Evolutionary conservation across 2,113 vertebrate genomes (phyloP), one percentile per base, ranked within the genome.

Genomic region (Colinus virginianus): DNA sequence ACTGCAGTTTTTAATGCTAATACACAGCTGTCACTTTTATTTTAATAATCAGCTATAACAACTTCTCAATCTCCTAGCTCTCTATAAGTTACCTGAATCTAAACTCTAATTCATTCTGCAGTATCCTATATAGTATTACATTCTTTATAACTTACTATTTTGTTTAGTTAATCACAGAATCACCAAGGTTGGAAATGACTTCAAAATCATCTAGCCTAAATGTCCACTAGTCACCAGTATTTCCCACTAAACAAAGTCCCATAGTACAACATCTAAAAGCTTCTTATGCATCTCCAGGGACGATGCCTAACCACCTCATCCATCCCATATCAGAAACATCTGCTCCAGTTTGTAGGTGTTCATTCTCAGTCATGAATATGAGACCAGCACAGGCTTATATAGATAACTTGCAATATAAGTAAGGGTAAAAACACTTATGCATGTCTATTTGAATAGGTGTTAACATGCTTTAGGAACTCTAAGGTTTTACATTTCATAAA

Each of bases 1-100:
- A 9, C 6, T 32, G 4, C 1, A 16, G 4, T 0, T 12, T 20
- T 59, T 55, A 10, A 10, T 36, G 4, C 22, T 42, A 19, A 5
- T 17, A 12, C 25, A 1, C 21, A 46, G 1, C 1, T 55, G 1
- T 4, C 4, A 6, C 17, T 7, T n/a, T 45, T 75, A 12, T 45
- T 70, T 67, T 56, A 26, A 13, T 11, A 9, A 3, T n/a, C 5
- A 48, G 1, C 6, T 55, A 2, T 9, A 23, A 34, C 2, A 62
- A 22, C 8, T 53, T 53, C 34, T 62, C 49, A 17, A 5, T 46
- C 11, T 6, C 1, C 0, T 11, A 25, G 8, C 5, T 2, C 15
- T 15, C 51, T 40, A 2, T 7, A n/a, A 5, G 1, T 28, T 43
- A 25, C 12, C 2, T 49, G 3, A 59, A 25, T 16, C 81, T 78